A percentile compares a stretch with the other conserved stretches of the same genome.
Conservation (phyloP, 2,113 vertebrate species). For the Notarius lentiginosus region DNA sequence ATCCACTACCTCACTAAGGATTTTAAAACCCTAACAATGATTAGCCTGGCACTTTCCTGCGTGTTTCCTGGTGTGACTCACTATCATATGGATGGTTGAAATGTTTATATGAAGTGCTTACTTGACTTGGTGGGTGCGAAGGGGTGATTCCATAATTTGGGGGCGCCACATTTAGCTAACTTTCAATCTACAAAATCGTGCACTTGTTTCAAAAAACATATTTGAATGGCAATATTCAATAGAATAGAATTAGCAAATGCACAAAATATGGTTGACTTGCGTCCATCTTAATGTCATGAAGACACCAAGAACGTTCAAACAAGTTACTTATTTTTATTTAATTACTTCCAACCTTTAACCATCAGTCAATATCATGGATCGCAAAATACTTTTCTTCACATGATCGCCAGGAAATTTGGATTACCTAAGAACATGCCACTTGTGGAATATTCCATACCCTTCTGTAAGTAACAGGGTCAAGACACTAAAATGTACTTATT, state of each 20-base stretch:
- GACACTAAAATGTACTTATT: not conserved
- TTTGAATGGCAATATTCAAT: too few species aligned
- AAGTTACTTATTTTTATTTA: too few species aligned
- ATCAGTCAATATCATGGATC: too few species aligned
- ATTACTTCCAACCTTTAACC: too few species aligned
- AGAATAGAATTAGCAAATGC: too few species aligned
- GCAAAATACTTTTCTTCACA: too few species aligned
- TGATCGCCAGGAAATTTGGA: not conserved
- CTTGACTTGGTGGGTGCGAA: not conserved
- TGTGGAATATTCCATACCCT: not conserved
- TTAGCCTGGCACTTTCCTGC: conserved; percentile 9
- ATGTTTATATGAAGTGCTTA: not conserved
- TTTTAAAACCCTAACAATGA: conserved; percentile 33
- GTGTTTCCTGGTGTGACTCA: not conserved
- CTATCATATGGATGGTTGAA: not conserved
- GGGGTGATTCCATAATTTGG: not conserved
- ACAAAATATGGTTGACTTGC: too few species aligned
- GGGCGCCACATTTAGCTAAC: not conserved
- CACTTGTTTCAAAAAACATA: too few species aligned
- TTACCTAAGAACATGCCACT: not conserved
- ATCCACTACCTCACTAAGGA: conserved; percentile 8
- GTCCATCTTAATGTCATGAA: too few species aligned
- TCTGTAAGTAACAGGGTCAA: not conserved
- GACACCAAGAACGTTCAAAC: too few species aligned
- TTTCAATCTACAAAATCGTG: not conserved